Evolutionary conservation across 2,113 vertebrate species (phyloP).

Genomic region (Ceuthmochares aereus): DNA sequence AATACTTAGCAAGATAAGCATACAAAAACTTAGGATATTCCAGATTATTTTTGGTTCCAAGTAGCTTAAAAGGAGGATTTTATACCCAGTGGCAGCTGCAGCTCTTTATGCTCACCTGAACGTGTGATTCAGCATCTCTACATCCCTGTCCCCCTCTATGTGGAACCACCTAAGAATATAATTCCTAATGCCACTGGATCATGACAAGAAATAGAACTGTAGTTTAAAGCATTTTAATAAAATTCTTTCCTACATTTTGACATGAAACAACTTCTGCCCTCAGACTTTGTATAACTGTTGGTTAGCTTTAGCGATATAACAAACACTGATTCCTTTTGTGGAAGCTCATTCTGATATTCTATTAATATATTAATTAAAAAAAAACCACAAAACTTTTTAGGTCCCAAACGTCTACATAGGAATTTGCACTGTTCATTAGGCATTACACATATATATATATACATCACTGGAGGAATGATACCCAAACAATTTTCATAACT

Average conservation of each 20-base stretch:
- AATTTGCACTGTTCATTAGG: neutral
- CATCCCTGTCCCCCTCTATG: neutral
- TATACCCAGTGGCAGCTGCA: neutral
- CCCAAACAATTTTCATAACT: neutral
- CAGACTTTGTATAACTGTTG: neutral
- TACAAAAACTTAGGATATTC: neutral
- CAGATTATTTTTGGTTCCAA: neutral
- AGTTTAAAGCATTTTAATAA: slow-evolving; percentile 12
- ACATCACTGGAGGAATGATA: neutral
- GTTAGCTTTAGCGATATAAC: neutral
- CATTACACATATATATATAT: neutral
- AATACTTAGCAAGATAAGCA: neutral
- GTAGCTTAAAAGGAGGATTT: neutral
- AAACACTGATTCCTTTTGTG: neutral
- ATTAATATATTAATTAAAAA: neutral
- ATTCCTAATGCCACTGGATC: neutral
- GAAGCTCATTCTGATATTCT: neutral
- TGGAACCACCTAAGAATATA: neutral
- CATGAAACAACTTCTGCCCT: neutral
- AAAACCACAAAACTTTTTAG: neutral
- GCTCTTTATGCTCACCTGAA: neutral
- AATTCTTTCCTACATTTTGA: neutral
- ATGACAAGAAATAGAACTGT: neutral
- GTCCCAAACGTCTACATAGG: neutral
- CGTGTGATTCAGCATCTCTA: neutral